These are phyloP conservation scores for Microtus richardsoni DNA, from an alignment of 2,113 vertebrate species.

Conservation along the genomic window DNA sequence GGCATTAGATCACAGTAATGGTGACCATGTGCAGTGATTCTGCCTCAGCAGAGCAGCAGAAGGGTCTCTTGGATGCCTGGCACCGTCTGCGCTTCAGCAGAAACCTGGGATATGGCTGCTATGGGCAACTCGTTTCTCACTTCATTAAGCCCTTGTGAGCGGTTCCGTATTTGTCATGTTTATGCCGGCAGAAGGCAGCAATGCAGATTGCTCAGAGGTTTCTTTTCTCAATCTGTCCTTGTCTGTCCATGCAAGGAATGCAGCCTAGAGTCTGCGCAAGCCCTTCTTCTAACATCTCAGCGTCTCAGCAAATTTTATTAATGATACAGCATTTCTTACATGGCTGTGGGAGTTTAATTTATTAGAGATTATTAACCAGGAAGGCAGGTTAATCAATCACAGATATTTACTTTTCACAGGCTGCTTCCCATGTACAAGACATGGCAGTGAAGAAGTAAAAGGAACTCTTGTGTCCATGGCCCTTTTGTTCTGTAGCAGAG, in stretches of 20 bases:
- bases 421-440: neutral
- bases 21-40: neutral
- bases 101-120: neutral
- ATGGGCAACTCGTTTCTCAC: neutral
- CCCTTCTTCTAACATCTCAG: neutral
- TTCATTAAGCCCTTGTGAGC: neutral
- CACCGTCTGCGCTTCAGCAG: neutral
- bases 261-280: too few relatives aligned
- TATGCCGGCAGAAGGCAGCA: neutral
- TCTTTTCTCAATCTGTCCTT: neutral
- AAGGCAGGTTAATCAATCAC: neutral
- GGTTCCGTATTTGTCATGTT: neutral
- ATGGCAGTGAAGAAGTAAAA: neutral
- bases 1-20: neutral
- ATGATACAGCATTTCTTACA: neutral
- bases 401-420: neutral
- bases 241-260: neutral
- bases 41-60: neutral
- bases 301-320: neutral
- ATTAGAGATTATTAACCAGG: neutral
- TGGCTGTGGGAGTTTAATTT: neutral
- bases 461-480: too few relatives aligned
- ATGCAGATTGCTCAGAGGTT: too few relatives aligned
- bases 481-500: neutral
- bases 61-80: neutral